Percentiles rank a stretch among this genome's conserved stretches.
These are phyloP conservation scores for Agonopterix arenella DNA, from an alignment of 2,888 invertebrate species.

Conservation along the genomic window DNA sequence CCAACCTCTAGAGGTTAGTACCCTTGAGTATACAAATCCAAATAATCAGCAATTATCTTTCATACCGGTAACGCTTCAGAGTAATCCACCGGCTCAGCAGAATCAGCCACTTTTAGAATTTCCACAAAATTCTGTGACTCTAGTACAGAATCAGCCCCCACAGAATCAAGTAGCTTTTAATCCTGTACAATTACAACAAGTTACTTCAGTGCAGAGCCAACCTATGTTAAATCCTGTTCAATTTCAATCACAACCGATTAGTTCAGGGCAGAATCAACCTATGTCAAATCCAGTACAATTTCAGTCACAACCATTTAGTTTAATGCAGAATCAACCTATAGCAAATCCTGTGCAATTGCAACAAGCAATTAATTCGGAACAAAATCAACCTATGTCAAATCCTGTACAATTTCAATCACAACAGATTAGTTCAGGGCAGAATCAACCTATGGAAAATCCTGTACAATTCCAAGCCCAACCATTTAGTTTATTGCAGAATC, in stretches of 20 bases:
- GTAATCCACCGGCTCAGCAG: neutral
- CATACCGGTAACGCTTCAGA: neutral
- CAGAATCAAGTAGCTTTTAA: neutral
- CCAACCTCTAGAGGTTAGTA: too few species aligned
- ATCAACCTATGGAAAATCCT: too few species aligned
- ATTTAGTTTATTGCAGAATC: too few species aligned
- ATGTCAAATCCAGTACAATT: neutral
- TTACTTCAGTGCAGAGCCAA: conserved; percentile 4
- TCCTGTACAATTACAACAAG: neutral
- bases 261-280: neutral
- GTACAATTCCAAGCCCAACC: too few species aligned
- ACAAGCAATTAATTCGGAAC: neutral
- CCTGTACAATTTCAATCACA: neutral
- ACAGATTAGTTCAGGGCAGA: too few species aligned
- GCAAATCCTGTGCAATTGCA: neutral
- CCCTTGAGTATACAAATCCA: neutral
- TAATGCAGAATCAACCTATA: conserved; percentile 6
- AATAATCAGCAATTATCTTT: neutral
- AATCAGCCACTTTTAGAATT: neutral
- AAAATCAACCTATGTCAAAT: neutral
- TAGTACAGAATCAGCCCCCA: conserved; percentile 11
- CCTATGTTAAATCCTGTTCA: neutral
- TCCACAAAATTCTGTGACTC: conserved; percentile 1
- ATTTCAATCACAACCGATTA: neutral
- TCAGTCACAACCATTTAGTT: too few species aligned